Conservation (phyloP, 92 coral and sea anemone species). For the Heliopora coerulea region DNA sequence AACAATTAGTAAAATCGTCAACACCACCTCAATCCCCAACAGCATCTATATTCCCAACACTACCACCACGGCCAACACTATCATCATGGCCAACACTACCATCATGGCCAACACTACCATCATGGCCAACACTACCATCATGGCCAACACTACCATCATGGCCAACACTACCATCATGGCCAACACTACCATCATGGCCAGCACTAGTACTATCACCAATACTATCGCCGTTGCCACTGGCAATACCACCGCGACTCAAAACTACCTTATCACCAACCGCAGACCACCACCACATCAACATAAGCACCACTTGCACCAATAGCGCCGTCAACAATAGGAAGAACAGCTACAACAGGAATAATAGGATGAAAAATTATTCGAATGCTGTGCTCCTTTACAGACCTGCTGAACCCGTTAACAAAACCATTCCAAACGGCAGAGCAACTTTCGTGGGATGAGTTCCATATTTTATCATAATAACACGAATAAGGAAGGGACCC, state of each 20-base stretch:
- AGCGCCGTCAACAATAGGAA: not conserved
- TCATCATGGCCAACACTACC: not conserved
- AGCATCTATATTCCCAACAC: not conserved
- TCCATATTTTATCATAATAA: slow-evolving; percentile 23
- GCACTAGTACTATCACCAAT: not conserved
- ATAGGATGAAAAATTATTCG: not conserved
- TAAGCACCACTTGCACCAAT: not conserved
- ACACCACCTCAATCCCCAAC: not conserved
- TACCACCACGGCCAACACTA: not conserved
- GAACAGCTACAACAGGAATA: not conserved
- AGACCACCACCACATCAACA: not conserved
- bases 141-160: not conserved
- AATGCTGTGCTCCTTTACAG: not conserved
- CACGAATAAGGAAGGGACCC: slow-evolving; percentile 52
- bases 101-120: not conserved
- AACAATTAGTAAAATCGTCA: not conserved
- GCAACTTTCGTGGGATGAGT: slow-evolving; percentile 4
- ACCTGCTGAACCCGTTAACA: slow-evolving; percentile 11
- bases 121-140: not conserved
- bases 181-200: not conserved
- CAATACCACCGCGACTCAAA: not conserved
- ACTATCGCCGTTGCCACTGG: not conserved
- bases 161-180: not conserved
- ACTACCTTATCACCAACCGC: not conserved
- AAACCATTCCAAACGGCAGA: not conserved